Evolutionary conservation across 2,888 invertebrate species (phyloP).

Genomic region (Drosophila picticornis): DNA sequence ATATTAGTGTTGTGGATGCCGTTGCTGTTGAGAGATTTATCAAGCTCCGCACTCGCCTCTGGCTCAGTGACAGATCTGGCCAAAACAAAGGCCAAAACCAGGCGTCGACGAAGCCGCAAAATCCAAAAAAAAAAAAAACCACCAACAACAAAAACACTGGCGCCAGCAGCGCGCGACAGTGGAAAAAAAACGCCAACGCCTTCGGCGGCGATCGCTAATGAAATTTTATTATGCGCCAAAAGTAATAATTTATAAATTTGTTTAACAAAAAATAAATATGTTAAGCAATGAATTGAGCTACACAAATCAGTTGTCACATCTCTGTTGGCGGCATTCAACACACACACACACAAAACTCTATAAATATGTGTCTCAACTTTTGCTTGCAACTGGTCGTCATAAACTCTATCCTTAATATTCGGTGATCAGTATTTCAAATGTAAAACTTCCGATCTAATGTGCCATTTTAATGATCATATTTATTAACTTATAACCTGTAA

Average conservation of each 20-base stretch:
- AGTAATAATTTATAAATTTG: constrained; percentile 78
- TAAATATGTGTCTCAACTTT: background rate
- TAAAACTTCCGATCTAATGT: background rate
- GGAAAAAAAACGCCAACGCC: constrained; percentile 57
- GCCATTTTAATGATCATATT: background rate
- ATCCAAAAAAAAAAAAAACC: constrained; percentile 15
- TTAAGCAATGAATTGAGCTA: constrained; percentile 71
- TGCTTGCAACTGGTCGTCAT: background rate
- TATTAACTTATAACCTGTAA: constrained; percentile 10
- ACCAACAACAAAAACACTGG: constrained; percentile 40
- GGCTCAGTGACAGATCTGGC: constrained; percentile 55
- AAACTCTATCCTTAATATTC: background rate
- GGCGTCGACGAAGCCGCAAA: constrained; percentile 44
- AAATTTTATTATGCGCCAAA: constrained; percentile 76
- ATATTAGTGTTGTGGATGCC: constrained; percentile 35
- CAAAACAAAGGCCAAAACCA: constrained; percentile 65
- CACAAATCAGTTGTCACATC: constrained; percentile 62
- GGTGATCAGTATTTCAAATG: too few relatives aligned
- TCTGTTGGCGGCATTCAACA: background rate
- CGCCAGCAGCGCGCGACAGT: constrained; percentile 63
- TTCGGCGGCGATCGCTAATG: constrained; percentile 65
- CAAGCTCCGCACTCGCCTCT: constrained; percentile 27
- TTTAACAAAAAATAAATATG: constrained; percentile 72
- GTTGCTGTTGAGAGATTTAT: constrained; percentile 67
- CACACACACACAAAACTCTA: background rate